Evolutionary conservation across 2,888 invertebrate species (phyloP), one percentile per base, ranked within the genome.

Genomic region (Tenthredo mesomela): DNA sequence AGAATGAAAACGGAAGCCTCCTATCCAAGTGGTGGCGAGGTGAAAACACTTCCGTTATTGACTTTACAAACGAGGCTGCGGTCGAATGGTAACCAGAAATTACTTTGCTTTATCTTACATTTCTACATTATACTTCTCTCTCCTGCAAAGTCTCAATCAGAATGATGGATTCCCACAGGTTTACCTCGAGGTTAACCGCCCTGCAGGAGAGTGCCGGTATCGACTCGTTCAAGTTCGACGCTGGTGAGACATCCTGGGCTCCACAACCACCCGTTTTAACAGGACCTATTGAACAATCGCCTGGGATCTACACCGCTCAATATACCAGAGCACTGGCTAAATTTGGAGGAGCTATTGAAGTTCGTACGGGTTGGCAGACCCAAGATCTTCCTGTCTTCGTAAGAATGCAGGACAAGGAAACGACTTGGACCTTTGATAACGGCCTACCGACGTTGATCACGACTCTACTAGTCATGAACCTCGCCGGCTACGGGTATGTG

Each of bases 191-290:
- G 75, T 88, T 95, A 47, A 93, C 92, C 77, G 89, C 91, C 6
- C 88, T 98, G 6, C 94, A 95, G 87, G 93, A 94, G 0, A 94
- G 95, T 7, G 95, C 95, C 86, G 96, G 95, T 1, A 94, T 97
- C 25, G 96, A 96, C 89, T 95, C 95, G 84, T 95, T 96, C 87
- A 97, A 97, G 93, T 97, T 97, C 89, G 97, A 97, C 89, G 97
- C 97, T 78, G 97, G 97, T 54, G 97, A 97, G 91, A 94, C 95
- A 0, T 95, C 95, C 89, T 96, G 95, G 95, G 93, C 95, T 47
- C 96, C 96, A 75, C 94, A 95, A 92, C 94, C 95, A 89, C 94
- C 95, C 0, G 94, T 95, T 0, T 94, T 95, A 67, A 94, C 93
- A 77, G 95, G 95, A 0, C 94, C 95, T 82, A 92, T 93, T 2